These are phyloP conservation scores for Cyphomyrmex costatus DNA, from an alignment of 1,140 invertebrate genomes.

Conservation along the genomic window DNA sequence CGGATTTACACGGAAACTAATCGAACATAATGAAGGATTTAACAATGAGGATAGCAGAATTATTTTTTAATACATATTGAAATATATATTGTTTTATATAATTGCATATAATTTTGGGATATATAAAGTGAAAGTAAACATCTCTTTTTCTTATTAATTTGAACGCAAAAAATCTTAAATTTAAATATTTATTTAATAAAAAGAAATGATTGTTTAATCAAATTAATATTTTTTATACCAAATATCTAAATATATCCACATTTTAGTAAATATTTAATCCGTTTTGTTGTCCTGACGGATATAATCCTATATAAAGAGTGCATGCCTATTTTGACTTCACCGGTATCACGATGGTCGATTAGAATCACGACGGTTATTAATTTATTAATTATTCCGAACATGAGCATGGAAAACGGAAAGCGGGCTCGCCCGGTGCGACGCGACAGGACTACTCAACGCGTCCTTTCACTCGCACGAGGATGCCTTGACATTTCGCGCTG, in stretches of 20 bases:
- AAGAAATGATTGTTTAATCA: too few species aligned
- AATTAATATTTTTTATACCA: too few species aligned
- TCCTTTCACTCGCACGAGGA: slow-evolving; percentile 56
- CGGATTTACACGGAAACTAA: slow-evolving; percentile 13
- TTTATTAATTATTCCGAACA: slow-evolving; percentile 42
- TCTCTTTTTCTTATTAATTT: neutral
- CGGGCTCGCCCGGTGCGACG: neutral
- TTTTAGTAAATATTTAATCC: too few species aligned
- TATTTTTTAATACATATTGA: slow-evolving; percentile 8
- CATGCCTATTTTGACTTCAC: neutral
- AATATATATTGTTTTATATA: neutral
- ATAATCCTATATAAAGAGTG: neutral
- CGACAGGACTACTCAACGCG: neutral
- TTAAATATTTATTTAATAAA: too few species aligned
- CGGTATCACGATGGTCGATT: neutral
- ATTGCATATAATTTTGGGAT: neutral
- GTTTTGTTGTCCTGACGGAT: neutral
- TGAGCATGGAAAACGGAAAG: slow-evolving; percentile 36
- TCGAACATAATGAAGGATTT: slow-evolving; percentile 23
- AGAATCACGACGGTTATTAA: slow-evolving; percentile 27
- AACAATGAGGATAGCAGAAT: neutral
- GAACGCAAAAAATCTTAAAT: neutral
- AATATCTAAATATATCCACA: too few species aligned
- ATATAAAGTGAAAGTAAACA: neutral
- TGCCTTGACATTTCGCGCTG: slow-evolving; percentile 54